Conservation (phyloP, 2,797 vertebrate species). For the Anableps anableps region DNA sequence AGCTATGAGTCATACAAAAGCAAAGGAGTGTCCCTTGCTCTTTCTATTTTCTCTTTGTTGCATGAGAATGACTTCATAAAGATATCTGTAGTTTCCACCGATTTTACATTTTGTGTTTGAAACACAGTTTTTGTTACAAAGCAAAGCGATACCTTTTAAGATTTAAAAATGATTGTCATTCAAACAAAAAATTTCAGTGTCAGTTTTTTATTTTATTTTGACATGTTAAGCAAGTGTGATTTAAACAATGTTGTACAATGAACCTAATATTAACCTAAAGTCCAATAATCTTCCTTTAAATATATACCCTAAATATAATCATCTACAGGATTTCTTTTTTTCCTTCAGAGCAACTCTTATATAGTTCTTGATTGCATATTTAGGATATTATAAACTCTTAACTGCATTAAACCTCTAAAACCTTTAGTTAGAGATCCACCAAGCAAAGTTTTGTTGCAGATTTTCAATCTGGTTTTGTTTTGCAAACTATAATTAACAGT, state of each 20-base stretch:
- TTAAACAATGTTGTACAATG: background rate
- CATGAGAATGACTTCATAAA: background rate
- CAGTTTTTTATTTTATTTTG: background rate
- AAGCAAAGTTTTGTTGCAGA: too few species aligned
- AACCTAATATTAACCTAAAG: background rate
- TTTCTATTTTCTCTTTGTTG: background rate
- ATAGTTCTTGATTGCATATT: too few species aligned
- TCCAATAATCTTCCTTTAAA: background rate
- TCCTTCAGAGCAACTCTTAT: background rate
- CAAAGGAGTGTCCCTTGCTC: background rate
- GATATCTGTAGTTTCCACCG: background rate
- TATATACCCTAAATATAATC: background rate
- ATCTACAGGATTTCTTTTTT: background rate
- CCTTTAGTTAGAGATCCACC: too few species aligned
- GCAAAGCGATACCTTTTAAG: background rate
- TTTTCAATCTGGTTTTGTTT: too few species aligned
- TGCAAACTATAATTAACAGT: too few species aligned
- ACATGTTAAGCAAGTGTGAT: background rate
- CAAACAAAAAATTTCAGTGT: background rate
- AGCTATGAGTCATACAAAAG: conserved; percentile 20
- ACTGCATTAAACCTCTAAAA: too few species aligned
- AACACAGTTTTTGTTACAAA: background rate
- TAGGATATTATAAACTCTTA: too few species aligned
- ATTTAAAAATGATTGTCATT: background rate
- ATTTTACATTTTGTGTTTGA: background rate